These are phyloP conservation scores for Spodoptera littoralis DNA, from an alignment of 2,888 invertebrate genomes.

Conservation along the genomic window DNA sequence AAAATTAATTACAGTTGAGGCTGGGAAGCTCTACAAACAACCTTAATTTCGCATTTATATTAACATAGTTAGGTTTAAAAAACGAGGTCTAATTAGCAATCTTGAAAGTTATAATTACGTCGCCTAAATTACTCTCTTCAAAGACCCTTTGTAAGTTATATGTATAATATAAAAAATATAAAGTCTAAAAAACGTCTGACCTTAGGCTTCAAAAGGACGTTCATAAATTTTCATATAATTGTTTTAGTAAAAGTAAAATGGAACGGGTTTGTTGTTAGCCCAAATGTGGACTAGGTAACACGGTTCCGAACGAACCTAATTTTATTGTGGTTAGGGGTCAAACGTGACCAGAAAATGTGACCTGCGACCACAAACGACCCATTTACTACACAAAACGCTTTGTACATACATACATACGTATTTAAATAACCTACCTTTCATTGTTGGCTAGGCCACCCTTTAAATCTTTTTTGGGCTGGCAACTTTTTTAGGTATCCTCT, in stretches of 20 bases:
- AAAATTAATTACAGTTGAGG: too few species aligned
- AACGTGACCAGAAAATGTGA: constrained; percentile 27
- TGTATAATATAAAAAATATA: not conserved
- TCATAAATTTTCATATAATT: constrained; percentile 39
- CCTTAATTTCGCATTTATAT: too few species aligned
- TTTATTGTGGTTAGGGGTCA: constrained; percentile 33
- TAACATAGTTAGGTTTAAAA: too few species aligned
- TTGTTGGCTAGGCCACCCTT: constrained; percentile 1
- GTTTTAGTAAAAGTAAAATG: constrained; percentile 1
- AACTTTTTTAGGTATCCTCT: not conserved
- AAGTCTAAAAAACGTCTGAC: constrained; percentile 1
- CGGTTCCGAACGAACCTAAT: constrained; percentile 21
- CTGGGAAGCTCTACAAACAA: too few species aligned
- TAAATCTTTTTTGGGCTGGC: constrained; percentile 4
- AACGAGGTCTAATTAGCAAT: too few species aligned
- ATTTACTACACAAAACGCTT: constrained; percentile 7
- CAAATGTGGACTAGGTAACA: constrained; percentile 12
- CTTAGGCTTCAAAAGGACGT: constrained; percentile 21
- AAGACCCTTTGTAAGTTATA: not conserved
- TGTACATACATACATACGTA: not conserved
- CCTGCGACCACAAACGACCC: constrained; percentile 12
- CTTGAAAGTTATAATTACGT: not conserved
- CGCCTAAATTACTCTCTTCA: constrained; percentile 2
- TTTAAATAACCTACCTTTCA: constrained; percentile 32
- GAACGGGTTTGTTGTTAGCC: constrained; percentile 12